These are phyloP conservation scores for Gymnoscopelus braueri DNA, from an alignment of 2,797 vertebrate species.

Conservation along the genomic window DNA sequence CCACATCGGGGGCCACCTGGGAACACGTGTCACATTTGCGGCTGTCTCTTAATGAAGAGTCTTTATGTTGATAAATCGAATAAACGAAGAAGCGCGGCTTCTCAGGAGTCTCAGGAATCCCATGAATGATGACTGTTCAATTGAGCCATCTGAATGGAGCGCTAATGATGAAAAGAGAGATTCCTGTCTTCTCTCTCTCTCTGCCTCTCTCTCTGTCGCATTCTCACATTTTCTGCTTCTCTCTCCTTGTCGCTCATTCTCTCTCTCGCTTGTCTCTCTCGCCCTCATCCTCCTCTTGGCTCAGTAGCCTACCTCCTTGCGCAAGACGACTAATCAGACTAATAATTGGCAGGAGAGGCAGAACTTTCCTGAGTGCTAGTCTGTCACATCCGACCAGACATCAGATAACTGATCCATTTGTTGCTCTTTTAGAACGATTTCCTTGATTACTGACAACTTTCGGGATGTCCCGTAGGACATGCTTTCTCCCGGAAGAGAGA, in stretches of 20 bases:
- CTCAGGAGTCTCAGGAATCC: conserved; percentile 64
- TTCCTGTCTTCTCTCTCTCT: conserved; percentile 7
- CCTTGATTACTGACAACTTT: conserved; percentile 79
- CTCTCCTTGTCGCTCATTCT: conserved; percentile 14
- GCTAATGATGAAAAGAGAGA: conserved; percentile 74
- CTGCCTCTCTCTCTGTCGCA: conserved; percentile 25
- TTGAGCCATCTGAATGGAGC: conserved; percentile 74
- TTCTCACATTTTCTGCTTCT: conserved; percentile 31
- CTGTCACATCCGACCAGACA: conserved; percentile 71
- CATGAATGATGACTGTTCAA: conserved; percentile 72
- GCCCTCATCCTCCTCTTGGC: background rate
- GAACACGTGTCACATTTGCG: conserved; percentile 71
- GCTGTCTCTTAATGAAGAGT: conserved; percentile 74
- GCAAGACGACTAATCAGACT: conserved; percentile 61
- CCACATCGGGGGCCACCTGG: conserved; percentile 66
- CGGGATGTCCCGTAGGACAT: conserved; percentile 70
- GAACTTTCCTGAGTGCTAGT: conserved; percentile 66
- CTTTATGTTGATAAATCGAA: conserved; percentile 81
- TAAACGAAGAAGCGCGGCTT: conserved; percentile 72
- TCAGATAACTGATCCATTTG: conserved; percentile 81
- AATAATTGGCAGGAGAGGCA: conserved; percentile 57
- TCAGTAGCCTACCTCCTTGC: conserved; percentile 23
- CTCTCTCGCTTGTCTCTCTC: conserved; percentile 1
- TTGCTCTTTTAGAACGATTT: conserved; percentile 76
- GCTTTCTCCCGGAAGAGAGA: conserved; percentile 52